These are phyloP conservation scores for Menidia beryllina DNA, from an alignment of 2,113 vertebrate genomes.

Conservation along the genomic window DNA sequence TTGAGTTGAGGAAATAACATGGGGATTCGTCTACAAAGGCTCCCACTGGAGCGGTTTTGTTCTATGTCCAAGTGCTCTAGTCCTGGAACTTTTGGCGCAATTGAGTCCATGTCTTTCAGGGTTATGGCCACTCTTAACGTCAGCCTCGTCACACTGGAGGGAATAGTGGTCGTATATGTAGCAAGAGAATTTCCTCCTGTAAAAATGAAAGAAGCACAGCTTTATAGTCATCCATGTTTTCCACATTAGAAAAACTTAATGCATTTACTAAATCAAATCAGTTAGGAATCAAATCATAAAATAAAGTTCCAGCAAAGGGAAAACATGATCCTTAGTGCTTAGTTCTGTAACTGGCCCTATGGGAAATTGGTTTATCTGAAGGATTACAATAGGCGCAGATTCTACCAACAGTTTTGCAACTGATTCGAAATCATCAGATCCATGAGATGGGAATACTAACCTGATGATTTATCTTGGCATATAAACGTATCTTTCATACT, in stretches of 20 bases:
- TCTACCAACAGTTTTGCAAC: no score
- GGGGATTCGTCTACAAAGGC: constrained; percentile 69
- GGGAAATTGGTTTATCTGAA: no score
- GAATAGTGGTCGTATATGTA: constrained; percentile 64
- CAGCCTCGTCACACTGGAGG: constrained; percentile 57
- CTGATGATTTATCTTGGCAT: no score
- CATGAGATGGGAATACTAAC: no score
- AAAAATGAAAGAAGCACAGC: not conserved
- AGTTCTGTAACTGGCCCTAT: no score
- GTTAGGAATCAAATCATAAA: not conserved
- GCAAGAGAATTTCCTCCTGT: constrained; percentile 65
- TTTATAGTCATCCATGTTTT: not conserved
- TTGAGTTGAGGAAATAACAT: constrained; percentile 70
- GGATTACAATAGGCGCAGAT: no score
- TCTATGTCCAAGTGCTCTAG: constrained; percentile 71
- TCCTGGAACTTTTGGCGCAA: constrained; percentile 60
- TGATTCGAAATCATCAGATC: no score
- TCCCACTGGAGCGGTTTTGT: constrained; percentile 74
- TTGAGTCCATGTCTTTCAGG: constrained; percentile 73
- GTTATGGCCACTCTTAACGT: constrained; percentile 68
- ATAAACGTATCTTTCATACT: not conserved
- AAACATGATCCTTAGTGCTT: no score
- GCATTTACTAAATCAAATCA: not conserved
- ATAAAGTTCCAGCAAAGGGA: no score
- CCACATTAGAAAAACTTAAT: not conserved